Percentiles rank a stretch among this genome's conserved stretches.
These are phyloP conservation scores for Brienomyrus brachyistius DNA, from an alignment of 2,113 vertebrate genomes.

Conservation along the genomic window DNA sequence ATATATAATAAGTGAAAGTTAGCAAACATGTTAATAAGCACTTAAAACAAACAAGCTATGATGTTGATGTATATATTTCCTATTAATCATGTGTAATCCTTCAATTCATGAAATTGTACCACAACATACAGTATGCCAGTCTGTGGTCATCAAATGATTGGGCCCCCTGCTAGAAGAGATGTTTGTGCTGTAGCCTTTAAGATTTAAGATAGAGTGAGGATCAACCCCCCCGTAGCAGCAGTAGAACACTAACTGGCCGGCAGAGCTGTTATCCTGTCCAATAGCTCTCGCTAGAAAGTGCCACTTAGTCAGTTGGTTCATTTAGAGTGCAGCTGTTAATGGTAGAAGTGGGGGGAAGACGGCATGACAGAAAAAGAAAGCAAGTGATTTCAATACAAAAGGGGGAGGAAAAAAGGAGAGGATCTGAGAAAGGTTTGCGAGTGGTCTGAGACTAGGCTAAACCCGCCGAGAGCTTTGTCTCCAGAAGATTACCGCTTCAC, in stretches of 20 bases:
- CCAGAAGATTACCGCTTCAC: not conserved
- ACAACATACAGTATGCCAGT: not conserved
- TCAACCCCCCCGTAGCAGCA: not conserved
- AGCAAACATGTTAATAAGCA: not conserved
- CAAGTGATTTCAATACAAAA: not conserved
- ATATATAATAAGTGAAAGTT: too few species aligned
- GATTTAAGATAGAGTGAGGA: not conserved
- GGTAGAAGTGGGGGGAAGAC: not conserved
- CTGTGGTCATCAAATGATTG: too few species aligned
- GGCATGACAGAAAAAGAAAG: not conserved
- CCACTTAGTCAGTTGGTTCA: not conserved
- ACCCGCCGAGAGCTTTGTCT: not conserved
- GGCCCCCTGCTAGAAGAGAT: not conserved
- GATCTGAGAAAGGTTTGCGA: not conserved
- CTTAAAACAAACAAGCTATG: not conserved
- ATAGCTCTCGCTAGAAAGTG: not conserved
- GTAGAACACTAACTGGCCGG: not conserved
- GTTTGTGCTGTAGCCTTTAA: not conserved
- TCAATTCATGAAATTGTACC: not conserved
- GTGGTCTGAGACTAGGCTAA: not conserved
- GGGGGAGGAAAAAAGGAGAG: not conserved
- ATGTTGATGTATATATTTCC: not conserved
- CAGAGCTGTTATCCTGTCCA: not conserved
- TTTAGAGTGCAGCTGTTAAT: not conserved
- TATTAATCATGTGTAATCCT: not conserved